Conservation (phyloP, 2,888 invertebrate genomes). For the Spatulosminthurus flaviceps region DNA sequence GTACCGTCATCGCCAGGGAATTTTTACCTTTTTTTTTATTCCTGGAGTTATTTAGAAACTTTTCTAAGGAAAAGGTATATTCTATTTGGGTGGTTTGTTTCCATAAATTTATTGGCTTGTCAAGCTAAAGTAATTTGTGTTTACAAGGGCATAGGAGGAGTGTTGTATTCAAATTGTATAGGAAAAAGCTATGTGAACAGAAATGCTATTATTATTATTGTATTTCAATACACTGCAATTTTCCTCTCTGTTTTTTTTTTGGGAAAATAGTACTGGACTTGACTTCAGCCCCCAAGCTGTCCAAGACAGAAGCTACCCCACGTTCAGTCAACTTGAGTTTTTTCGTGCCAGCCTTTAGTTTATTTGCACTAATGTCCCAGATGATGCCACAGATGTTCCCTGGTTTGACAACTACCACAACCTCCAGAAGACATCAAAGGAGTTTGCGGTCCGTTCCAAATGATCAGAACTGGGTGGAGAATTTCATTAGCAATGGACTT, state of each 20-base stretch:
- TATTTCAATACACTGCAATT: too few relatives aligned
- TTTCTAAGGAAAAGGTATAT: too few relatives aligned
- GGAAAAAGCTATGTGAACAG: too few relatives aligned
- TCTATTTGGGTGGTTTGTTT: too few relatives aligned
- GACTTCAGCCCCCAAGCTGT: constrained; percentile 44
- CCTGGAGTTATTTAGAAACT: too few relatives aligned
- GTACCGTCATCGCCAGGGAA: too few relatives aligned
- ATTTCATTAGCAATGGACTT: constrained; percentile 40
- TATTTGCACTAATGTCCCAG: constrained; percentile 56
- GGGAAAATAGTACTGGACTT: constrained; percentile 51
- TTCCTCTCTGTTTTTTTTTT: constrained; percentile 7
- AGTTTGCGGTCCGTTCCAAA: not conserved
- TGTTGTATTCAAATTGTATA: too few relatives aligned
- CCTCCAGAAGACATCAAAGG: constrained; percentile 32
- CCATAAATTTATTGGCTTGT: too few relatives aligned
- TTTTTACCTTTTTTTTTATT: too few relatives aligned
- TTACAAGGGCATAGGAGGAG: too few relatives aligned
- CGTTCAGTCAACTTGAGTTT: constrained; percentile 57
- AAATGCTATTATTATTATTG: too few relatives aligned
- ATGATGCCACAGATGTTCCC: constrained; percentile 59
- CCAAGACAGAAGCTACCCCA: constrained; percentile 34
- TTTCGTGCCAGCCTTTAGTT: constrained; percentile 59
- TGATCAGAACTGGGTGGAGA: constrained; percentile 46
- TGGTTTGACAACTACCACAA: constrained; percentile 55
- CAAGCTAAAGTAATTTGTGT: too few relatives aligned